phyloP scores from a whole-genome alignment of 2,797 vertebrate genomes.

The Nothura maculosa region DNA sequence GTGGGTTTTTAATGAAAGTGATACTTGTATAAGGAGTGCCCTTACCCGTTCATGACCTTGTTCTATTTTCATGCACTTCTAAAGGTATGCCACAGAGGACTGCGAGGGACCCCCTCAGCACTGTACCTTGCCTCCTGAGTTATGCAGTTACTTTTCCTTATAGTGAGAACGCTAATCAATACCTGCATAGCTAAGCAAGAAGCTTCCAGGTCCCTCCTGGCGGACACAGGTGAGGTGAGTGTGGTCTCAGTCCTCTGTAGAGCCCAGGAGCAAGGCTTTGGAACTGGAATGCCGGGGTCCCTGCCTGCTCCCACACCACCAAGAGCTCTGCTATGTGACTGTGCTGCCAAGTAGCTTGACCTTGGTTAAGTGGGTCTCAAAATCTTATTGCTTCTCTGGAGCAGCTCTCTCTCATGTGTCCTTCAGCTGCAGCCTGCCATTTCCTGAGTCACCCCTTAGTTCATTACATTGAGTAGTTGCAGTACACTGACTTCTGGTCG shows the following conservation, averaged over 20 bases:
- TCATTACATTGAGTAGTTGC: neutral
- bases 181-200: neutral
- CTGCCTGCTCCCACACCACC: slow-evolving; percentile 18
- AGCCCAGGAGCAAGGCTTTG: neutral
- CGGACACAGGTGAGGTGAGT: neutral
- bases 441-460: neutral
- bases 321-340: neutral
- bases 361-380: slow-evolving; percentile 51
- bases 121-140: neutral
- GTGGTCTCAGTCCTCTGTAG: neutral
- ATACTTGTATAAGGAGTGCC: neutral
- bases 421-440: neutral
- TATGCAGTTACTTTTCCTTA: neutral
- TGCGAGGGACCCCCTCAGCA: neutral
- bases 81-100: neutral
- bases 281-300: slow-evolving; percentile 14
- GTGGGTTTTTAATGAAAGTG: neutral
- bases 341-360: slow-evolving; percentile 30
- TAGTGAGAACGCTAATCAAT: neutral
- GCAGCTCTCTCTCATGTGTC: slow-evolving; percentile 14
- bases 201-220: neutral
- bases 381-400: neutral
- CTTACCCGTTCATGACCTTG: neutral
- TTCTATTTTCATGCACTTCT: neutral
- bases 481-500: neutral